Percentiles rank a stretch among this genome's conserved stretches.
phyloP scores from a whole-genome alignment of 2,113 vertebrate genomes.

The Ia io region DNA sequence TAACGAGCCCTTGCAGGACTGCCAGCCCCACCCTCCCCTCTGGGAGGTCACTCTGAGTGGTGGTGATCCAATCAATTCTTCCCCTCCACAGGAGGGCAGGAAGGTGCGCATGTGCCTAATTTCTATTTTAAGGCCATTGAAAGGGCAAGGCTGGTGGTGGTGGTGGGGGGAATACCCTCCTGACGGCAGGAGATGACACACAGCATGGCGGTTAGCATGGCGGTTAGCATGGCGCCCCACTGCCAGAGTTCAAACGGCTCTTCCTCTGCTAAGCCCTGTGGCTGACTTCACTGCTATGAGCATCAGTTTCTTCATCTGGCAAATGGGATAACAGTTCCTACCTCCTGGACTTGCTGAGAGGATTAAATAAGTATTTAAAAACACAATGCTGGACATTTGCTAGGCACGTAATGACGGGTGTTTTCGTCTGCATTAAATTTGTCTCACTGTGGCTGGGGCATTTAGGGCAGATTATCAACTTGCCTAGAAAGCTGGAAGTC shows the following conservation, averaged over 20 bases:
- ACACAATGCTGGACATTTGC: background rate
- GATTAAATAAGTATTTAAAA: background rate
- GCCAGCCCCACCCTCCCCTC: background rate
- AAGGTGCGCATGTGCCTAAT: background rate
- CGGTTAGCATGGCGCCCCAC: accelerated
- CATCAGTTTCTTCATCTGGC: conserved; percentile 2
- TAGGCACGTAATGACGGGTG: background rate
- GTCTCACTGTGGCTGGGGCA: background rate
- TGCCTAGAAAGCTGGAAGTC: background rate
- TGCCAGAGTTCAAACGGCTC: background rate
- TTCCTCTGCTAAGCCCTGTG: background rate
- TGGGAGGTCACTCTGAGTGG: background rate
- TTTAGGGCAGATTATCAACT: background rate
- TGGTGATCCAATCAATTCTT: background rate
- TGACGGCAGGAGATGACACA: background rate
- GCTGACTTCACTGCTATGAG: background rate
- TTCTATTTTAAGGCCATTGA: background rate
- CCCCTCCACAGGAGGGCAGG: background rate
- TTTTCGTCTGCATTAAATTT: background rate
- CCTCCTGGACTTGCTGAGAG: background rate
- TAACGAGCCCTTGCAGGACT: background rate
- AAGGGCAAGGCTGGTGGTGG: background rate
- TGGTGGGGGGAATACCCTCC: accelerated
- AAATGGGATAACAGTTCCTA: background rate
- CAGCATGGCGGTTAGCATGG: background rate